Evolutionary conservation across 2,113 vertebrate species (phyloP).

Genomic region (Bettongia penicillata): DNA sequence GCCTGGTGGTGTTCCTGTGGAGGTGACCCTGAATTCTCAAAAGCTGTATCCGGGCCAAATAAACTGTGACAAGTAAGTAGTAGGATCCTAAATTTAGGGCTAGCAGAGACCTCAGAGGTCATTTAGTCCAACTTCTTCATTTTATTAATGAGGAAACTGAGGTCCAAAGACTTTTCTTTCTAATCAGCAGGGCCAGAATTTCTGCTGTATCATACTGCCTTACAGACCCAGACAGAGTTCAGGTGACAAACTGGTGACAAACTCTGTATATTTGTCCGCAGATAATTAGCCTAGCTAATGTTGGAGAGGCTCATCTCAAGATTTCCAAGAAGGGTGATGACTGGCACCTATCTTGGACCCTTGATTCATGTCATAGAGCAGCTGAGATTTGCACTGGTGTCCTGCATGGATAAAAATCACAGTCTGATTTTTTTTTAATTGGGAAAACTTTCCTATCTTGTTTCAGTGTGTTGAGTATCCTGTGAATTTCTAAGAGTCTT

Average conservation of each 20-base stretch:
- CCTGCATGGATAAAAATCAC: neutral
- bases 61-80: neutral
- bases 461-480: slow-evolving; percentile 27
- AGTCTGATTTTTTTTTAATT: neutral
- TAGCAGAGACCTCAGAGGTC: neutral
- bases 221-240: neutral
- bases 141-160: neutral
- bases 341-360: neutral
- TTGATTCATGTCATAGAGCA: neutral
- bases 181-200: neutral
- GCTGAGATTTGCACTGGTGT: neutral
- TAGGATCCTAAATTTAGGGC: neutral
- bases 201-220: neutral
- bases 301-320: neutral
- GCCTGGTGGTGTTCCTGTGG: neutral
- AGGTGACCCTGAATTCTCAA: neutral
- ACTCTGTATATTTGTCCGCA: neutral
- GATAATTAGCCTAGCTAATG: neutral
- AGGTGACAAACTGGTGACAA: neutral
- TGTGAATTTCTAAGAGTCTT: slow-evolving; percentile 35
- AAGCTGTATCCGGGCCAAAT: neutral
- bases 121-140: neutral
- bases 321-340: neutral
- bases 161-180: neutral
- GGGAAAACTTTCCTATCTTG: slow-evolving; percentile 35